Conservation (phyloP, 2,797 vertebrate genomes). For the Spondyliosoma cantharus region DNA sequence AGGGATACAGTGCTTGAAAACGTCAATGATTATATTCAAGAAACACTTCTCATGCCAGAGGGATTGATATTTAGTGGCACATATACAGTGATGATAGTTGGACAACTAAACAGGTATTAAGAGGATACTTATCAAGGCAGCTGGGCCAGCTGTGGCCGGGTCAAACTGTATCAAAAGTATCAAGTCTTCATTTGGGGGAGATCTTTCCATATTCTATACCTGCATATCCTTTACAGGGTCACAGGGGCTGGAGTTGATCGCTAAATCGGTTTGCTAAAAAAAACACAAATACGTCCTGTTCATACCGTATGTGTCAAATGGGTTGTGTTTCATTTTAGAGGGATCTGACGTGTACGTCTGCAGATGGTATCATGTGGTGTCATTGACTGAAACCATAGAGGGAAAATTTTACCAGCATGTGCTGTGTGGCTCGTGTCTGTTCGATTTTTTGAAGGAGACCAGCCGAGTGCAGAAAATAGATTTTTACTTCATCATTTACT, state of each 20-base stretch:
- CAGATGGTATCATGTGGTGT: constrained; percentile 52
- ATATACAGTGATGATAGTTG: not conserved
- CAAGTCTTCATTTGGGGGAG: too few species aligned
- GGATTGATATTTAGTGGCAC: not conserved
- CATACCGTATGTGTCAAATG: not conserved
- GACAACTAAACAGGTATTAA: not conserved
- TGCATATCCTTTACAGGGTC: too few species aligned
- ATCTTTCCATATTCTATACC: too few species aligned
- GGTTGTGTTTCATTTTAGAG: constrained; percentile 46
- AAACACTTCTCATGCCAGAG: not conserved
- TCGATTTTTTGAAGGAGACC: constrained; percentile 66
- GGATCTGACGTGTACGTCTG: constrained; percentile 23
- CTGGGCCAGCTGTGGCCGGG: too few species aligned
- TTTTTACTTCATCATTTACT: constrained; percentile 40
- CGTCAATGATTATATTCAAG: not conserved
- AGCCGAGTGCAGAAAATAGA: constrained; percentile 54
- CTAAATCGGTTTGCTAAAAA: constrained; percentile 4
- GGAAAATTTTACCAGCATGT: constrained; percentile 20
- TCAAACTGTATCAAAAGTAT: not conserved
- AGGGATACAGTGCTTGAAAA: not conserved
- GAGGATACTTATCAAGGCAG: not conserved
- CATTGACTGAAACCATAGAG: constrained; percentile 75
- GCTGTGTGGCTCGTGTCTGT: constrained; percentile 52
- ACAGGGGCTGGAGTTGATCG: too few species aligned
- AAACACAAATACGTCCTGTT: constrained; percentile 25